Evolutionary conservation across 1,140 invertebrate species (phyloP).

Genomic region (Drosophila tropicalis): DNA sequence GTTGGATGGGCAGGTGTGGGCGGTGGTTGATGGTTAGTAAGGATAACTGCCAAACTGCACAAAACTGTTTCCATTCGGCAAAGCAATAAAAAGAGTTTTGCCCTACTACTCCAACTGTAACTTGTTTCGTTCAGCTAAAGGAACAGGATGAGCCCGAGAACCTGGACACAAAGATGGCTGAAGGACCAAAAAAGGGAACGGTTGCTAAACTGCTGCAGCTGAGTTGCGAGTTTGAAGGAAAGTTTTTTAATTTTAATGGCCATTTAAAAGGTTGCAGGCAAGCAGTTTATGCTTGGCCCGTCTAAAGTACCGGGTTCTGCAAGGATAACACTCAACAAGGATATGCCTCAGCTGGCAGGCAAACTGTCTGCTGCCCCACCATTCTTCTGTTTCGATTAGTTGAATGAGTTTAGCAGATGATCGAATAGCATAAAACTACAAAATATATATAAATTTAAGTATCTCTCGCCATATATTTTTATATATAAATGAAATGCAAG

Average conservation of each 20-base stretch:
- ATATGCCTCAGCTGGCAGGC: constrained; percentile 2
- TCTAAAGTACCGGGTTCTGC: constrained; percentile 28
- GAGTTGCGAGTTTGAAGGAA: constrained; percentile 41
- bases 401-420: constrained; percentile 1
- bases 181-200: not conserved
- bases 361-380: not conserved
- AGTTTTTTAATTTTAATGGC: constrained; percentile 75
- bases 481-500: not conserved
- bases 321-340: constrained; percentile 9
- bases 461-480: not conserved
- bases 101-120: constrained; percentile 37
- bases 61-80: constrained; percentile 64
- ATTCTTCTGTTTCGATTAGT: not conserved
- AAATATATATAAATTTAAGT: not conserved
- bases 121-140: constrained; percentile 40
- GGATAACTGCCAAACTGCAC: constrained; percentile 45
- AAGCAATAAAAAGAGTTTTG: constrained; percentile 58
- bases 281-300: constrained; percentile 30
- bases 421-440: constrained; percentile 8
- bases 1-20: constrained; percentile 2
- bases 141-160: not conserved
- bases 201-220: constrained; percentile 11
- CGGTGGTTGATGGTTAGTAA: constrained; percentile 17
- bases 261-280: constrained; percentile 64
- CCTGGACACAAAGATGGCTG: not conserved